A percentile compares a stretch with the other conserved stretches of the same genome.
These are phyloP conservation scores for Crocallis elinguaria DNA, from an alignment of 2,888 invertebrate genomes.

Conservation along the genomic window DNA sequence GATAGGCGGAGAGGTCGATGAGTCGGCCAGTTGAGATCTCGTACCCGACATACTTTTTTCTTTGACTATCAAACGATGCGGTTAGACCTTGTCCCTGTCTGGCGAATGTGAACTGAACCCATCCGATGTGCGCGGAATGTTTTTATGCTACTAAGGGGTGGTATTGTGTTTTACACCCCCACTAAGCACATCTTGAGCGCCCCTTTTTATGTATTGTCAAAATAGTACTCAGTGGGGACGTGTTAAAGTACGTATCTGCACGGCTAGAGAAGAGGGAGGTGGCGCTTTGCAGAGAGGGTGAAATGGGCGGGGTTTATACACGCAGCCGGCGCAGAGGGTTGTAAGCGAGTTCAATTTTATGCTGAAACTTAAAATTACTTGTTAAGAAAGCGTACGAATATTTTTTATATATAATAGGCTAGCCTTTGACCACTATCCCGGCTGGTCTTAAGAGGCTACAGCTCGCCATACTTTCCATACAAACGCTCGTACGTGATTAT, in stretches of 20 bases:
- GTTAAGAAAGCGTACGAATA: too few species aligned
- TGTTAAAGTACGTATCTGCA: slow-evolving; percentile 47
- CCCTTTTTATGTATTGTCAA: neutral
- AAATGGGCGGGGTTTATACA: slow-evolving; percentile 56
- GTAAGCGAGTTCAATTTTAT: neutral
- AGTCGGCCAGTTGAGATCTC: slow-evolving; percentile 88
- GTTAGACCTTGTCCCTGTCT: slow-evolving; percentile 33
- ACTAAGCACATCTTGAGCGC: slow-evolving; percentile 36
- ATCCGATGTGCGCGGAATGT: slow-evolving; percentile 44
- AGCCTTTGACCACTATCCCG: too few species aligned
- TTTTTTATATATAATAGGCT: too few species aligned
- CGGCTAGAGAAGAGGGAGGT: slow-evolving; percentile 50
- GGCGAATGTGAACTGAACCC: slow-evolving; percentile 52
- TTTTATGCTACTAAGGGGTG: slow-evolving; percentile 70
- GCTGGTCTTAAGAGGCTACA: too few species aligned
- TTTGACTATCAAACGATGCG: neutral
- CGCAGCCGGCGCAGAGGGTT: slow-evolving; percentile 24
- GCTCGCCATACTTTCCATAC: too few species aligned
- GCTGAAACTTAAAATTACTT: neutral
- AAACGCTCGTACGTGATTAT: too few species aligned
- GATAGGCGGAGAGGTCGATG: slow-evolving; percentile 87
- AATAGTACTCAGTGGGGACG: neutral
- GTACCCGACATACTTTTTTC: slow-evolving; percentile 65
- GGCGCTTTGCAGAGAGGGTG: slow-evolving; percentile 55
- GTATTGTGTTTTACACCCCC: slow-evolving; percentile 41